phyloP scores from a whole-genome alignment of 2,113 vertebrate species.

The Limnothrissa miodon region DNA sequence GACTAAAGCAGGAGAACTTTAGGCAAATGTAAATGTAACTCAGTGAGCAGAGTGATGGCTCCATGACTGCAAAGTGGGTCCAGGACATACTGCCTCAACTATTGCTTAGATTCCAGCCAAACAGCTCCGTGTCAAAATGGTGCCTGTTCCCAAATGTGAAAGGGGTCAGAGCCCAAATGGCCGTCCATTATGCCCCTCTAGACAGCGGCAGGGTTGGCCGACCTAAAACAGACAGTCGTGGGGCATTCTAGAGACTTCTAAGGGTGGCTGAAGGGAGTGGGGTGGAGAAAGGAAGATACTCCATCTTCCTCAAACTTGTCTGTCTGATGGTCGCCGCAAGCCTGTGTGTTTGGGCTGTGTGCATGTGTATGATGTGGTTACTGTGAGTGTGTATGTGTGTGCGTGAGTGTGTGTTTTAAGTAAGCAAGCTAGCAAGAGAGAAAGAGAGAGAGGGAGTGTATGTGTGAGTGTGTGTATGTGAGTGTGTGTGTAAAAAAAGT shows the following conservation, averaged over 20 bases:
- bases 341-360: background rate
- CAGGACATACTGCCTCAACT: background rate
- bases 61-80: no score
- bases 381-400: background rate
- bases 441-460: background rate
- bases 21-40: no score
- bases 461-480: background rate
- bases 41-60: no score
- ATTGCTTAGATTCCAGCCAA: no score
- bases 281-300: background rate
- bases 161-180: background rate
- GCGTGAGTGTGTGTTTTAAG: background rate
- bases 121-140: constrained; percentile 29
- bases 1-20: no score
- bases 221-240: background rate
- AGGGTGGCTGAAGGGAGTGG: background rate
- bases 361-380: background rate
- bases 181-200: background rate
- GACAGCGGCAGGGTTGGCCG: background rate
- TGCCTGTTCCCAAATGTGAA: background rate
- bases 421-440: no score
- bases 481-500: background rate
- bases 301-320: constrained; percentile 4
- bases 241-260: background rate
- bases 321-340: constrained; percentile 3